A percentile compares a stretch with the other conserved stretches of the same genome.
phyloP scores from a whole-genome alignment of 2,113 vertebrate species.

The Tragelaphus buxtoni region DNA sequence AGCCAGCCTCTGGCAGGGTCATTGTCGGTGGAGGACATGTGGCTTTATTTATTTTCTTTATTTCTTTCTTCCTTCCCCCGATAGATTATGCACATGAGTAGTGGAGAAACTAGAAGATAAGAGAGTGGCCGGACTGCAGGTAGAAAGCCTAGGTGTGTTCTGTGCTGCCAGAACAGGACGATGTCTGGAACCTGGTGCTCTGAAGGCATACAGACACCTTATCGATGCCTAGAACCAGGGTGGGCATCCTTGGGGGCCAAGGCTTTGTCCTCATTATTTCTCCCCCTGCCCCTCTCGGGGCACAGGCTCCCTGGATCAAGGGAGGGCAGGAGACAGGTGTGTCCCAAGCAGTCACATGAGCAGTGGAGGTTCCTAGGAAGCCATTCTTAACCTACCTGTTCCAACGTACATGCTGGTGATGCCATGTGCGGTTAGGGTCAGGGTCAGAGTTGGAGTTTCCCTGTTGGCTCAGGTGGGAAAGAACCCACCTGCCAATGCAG shows the following conservation, averaged over 20 bases:
- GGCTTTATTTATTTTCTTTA: background rate
- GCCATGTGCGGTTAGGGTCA: background rate
- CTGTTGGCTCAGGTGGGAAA: background rate
- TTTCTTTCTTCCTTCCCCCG: background rate
- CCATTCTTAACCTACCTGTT: background rate
- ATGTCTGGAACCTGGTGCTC: background rate
- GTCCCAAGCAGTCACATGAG: fast-evolving
- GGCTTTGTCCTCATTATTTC: background rate
- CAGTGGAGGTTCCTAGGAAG: background rate
- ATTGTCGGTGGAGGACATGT: fast-evolving
- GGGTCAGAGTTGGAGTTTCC: background rate
- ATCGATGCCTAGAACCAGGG: too few relatives aligned
- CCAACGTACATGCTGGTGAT: background rate
- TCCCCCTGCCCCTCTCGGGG: background rate
- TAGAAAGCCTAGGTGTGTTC: background rate
- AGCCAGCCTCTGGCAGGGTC: background rate
- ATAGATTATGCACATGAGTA: background rate
- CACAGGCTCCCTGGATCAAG: background rate
- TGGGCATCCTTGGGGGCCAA: background rate
- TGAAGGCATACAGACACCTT: fast-evolving
- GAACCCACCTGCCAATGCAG: background rate
- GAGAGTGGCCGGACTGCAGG: background rate
- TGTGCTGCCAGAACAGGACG: fast-evolving
- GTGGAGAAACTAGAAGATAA: background rate
- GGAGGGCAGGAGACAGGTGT: background rate